Base-by-base conservation (phyloP, 2,113 vertebrate species). In the Osmerus eperlanus region DNA sequence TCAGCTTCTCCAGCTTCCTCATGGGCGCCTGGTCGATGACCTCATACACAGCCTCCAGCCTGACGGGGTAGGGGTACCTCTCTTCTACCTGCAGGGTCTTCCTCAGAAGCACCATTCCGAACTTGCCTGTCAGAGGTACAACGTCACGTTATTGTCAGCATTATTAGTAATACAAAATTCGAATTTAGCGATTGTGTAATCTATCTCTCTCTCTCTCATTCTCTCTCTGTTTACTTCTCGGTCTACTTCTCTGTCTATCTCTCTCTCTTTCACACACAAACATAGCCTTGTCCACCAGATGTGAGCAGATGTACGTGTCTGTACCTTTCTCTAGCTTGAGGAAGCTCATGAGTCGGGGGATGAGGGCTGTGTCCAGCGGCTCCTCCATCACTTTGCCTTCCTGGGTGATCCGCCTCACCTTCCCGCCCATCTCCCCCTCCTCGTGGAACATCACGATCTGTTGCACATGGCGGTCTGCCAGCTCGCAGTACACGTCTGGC, bases 1-100 rank as follows among this genome's bases (percentile, higher is more conserved):
- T 88, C 15, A 94, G 84, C 85, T 95, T 98, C 92, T 98, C 97
- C 60, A 97, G 89, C 90, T 88, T 94, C 78, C 97, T 93, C 77
- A 98, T 91, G 68, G 97, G 95, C 0, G 92, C 92, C 85, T 95
- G 96, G 81, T 99, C 97, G 9, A 99, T 96, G 58, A 96, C 89
- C 88, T 99, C 97, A 0, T 98, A 98, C 92, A 99, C 91, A 71
- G 97, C 97, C 85, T 99, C 97, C 79, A 99, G 86, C 84, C 97
- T 93, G 52, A 99, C 97, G 0, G 97, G 97, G 70, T 99, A 99
- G 1, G 97, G 97, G 77, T 99, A 99, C 62, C 94, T 91, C 85
- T 99, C 97, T 73, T 98, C 93, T 58, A 98, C 94, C 89, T 98
- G 97, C 73, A 99, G 85, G 0, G 96, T 98, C 88, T 99, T 99